Conservation (phyloP, 2,113 vertebrate species). For the Paratilapia polleni region DNA sequence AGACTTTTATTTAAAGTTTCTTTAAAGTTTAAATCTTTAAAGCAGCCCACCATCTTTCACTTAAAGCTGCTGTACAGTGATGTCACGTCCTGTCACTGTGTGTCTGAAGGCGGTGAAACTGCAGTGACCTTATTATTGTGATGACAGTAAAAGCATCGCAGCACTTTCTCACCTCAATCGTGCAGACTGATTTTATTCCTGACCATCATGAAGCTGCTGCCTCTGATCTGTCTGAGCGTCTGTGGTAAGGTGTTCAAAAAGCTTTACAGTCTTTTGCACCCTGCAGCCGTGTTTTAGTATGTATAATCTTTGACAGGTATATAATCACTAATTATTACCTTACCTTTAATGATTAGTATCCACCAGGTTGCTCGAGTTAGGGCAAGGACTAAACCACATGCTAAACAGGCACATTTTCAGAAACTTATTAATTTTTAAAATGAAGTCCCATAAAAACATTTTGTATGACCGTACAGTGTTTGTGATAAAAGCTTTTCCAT, state of each 20-base stretch:
- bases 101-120: not conserved
- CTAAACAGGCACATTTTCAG: not conserved
- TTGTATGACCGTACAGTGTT: not conserved
- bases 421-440: not conserved
- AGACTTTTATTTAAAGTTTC: fast-evolving
- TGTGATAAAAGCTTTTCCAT: not conserved
- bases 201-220: not conserved
- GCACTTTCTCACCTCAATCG: not conserved
- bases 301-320: not conserved
- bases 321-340: not conserved
- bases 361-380: not conserved
- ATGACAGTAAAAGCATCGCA: not conserved
- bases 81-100: not conserved
- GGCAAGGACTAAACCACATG: not conserved
- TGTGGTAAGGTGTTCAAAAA: not conserved
- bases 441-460: not conserved
- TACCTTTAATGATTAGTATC: not conserved
- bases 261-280: fast-evolving
- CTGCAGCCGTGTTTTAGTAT: not conserved
- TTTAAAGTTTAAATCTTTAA: too few relatives aligned
- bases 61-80: not conserved
- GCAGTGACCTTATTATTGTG: not conserved
- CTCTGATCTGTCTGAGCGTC: not conserved
- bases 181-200: not conserved
- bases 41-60: too few relatives aligned